Evolutionary conservation across 1,140 invertebrate species (phyloP).

Genomic region (Hetaerina americana): DNA sequence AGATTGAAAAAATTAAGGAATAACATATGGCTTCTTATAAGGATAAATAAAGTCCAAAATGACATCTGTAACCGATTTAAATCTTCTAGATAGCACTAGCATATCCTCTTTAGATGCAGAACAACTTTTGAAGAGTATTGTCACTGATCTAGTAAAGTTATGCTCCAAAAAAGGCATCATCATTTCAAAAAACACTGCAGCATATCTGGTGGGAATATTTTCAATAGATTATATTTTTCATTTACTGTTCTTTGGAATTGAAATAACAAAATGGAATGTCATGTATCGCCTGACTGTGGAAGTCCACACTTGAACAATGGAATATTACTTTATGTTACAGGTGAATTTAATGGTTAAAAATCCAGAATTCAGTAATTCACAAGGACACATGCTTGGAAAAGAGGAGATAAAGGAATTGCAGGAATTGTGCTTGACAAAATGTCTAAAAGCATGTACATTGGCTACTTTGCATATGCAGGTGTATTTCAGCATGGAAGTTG

Average conservation of each 20-base stretch:
- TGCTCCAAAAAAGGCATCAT: constrained; percentile 13
- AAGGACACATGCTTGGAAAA: constrained; percentile 16
- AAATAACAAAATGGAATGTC: no score
- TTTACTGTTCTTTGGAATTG: no score
- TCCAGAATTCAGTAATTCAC: constrained; percentile 21
- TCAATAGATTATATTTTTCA: no score
- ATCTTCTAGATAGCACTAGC: no score
- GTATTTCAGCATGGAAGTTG: constrained; percentile 52
- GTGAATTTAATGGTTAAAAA: constrained; percentile 13
- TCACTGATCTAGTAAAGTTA: neutral
- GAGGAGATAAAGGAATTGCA: constrained; percentile 12
- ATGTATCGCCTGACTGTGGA: no score
- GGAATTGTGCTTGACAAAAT: constrained; percentile 24
- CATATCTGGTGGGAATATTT: constrained; percentile 25
- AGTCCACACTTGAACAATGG: no score
- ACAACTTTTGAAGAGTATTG: neutral
- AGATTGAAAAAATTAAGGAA: no score
- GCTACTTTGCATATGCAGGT: constrained; percentile 51
- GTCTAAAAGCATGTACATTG: constrained; percentile 21
- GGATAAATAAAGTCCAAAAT: no score
- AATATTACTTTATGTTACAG: constrained; percentile 17
- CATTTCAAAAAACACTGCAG: constrained; percentile 23
- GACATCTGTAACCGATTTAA: no score
- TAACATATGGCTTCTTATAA: no score
- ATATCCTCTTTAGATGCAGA: no score